Conservation (phyloP, 2,113 vertebrate genomes). For the Silurus glanis region DNA sequence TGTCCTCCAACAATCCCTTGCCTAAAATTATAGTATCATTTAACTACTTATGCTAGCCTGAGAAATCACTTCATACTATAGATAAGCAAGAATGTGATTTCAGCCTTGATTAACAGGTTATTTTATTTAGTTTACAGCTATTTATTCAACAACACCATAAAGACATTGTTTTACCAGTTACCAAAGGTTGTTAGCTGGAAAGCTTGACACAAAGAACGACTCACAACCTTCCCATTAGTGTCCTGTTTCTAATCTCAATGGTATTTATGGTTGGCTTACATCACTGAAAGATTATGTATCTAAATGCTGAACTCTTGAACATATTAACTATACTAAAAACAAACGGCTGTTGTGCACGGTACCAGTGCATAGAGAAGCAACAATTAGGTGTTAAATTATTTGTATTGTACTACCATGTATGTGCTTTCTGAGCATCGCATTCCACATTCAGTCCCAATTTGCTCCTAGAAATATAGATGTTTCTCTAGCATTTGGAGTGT, state of each 20-base stretch:
- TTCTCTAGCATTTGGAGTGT: too few relatives aligned
- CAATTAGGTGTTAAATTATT: conserved; percentile 41
- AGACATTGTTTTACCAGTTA: background rate
- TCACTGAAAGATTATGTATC: background rate
- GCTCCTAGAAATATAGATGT: too few relatives aligned
- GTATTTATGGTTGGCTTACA: background rate
- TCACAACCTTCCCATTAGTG: background rate
- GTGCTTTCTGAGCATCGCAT: too few relatives aligned
- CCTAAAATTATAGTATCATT: background rate
- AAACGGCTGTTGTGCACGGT: conserved; percentile 3
- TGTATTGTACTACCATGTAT: too few relatives aligned
- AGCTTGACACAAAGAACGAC: background rate
- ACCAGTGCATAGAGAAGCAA: conserved; percentile 25
- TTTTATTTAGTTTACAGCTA: background rate
- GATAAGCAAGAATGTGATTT: background rate
- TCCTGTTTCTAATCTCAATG: background rate
- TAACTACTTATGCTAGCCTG: background rate
- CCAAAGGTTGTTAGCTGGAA: background rate
- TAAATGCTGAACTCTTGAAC: background rate
- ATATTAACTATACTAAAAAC: conserved; percentile 4
- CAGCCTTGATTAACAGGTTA: background rate
- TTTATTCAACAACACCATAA: background rate
- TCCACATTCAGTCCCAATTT: too few relatives aligned
- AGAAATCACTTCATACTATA: background rate
- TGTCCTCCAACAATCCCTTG: background rate